Evolutionary conservation across 2,888 invertebrate genomes (phyloP), one percentile per base, ranked within the genome.

Genomic region (Busseola fusca): DNA sequence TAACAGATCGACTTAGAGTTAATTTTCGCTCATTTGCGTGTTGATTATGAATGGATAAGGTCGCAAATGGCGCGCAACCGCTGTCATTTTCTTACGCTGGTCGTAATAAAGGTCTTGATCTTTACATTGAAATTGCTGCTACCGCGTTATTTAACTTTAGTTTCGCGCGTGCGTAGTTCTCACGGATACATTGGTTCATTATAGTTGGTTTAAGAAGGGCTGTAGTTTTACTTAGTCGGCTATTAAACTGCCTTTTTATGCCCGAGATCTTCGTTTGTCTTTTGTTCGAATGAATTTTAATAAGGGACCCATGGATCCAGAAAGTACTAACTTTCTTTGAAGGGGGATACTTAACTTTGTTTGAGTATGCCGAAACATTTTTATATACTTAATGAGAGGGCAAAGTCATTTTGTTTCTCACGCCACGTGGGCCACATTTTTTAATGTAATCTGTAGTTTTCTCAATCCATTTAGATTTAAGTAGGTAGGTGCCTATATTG

Each of bases 21-120:
- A 83, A 82, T 87, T 87, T 89, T 92, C 45, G 84, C 45, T 80
- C 78, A 83, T 72, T 75, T n/a, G 56, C 21, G 66, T 70, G 50
- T 78, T 69, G 73, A 72, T 84, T 75, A 84, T 85, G 81, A 84
- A 83, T 88, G 86, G 88, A 79, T 79, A 77, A 74, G 74, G 82
- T 87, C 78, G 89, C 87, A 92, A 84, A 92, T 91, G 89, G 91
- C 90, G 88, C 87, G 89, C 84, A 87, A 88, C 71, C 67, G 86
- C 88, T 93, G 93, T 93, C 92, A 92, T 91, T 91, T 91, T 92
- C 91, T 90, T 90, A 88, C 89, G 88, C 76, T 87, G 66, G 74
- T 80, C 60, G 91, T 89, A 90, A 88, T 91, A 88, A 87, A 92
- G 93, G 93, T 93, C 94, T 93, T 93, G 95, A 94, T 94, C 94